Base-by-base conservation (phyloP, 2,888 invertebrate genomes). In the Leucania comma region DNA sequence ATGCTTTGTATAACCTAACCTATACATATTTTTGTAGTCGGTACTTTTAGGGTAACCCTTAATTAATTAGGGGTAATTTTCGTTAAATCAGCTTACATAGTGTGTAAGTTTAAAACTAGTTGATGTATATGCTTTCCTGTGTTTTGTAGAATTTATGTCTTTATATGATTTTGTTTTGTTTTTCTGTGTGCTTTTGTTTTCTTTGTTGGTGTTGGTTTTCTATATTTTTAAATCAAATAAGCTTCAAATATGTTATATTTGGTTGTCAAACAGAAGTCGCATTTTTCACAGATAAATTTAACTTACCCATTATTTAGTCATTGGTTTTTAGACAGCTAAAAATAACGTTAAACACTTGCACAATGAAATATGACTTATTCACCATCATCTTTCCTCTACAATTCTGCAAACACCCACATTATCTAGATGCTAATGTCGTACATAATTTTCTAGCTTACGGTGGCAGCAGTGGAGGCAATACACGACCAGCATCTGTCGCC, bases 401-500 rank as follows among this genome's bases (percentile, higher is more conserved):
- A 48, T 56, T 56, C 32, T 57, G 0, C 14, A 50, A 2, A 1
- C 10, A 57, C 9, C n/a, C 48, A 53, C 0, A 54, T 58, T 54
- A 57, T 17, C n/a, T 17, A n/a, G 46, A 50, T 0, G 38, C 17
- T 67, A 65, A 59, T 32, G 74, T 69, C 38, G 32, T 61, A 2
- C 2, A 22, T 65, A 0, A 32, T 69, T 63, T 75, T 69, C 6
- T 89, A 95, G 95, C 94, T 6, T 95, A 95, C 86, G 93, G 94
- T 46, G 91, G 91, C 2, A 89, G 86, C 77, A 89, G 90, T 60
- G 88, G 82, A 1, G 86, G 87, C 24, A 85, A 75, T 73, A 83
- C 90, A 2, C 88, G 95, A 1, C 95, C 95, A 0, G 95, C 95
- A 3, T 95, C 95, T 0, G 94, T 94, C 8, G 94, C 94, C 1